These are phyloP conservation scores for Sapayoa aenigma DNA, from an alignment of 2,113 vertebrate genomes.

Conservation along the genomic window DNA sequence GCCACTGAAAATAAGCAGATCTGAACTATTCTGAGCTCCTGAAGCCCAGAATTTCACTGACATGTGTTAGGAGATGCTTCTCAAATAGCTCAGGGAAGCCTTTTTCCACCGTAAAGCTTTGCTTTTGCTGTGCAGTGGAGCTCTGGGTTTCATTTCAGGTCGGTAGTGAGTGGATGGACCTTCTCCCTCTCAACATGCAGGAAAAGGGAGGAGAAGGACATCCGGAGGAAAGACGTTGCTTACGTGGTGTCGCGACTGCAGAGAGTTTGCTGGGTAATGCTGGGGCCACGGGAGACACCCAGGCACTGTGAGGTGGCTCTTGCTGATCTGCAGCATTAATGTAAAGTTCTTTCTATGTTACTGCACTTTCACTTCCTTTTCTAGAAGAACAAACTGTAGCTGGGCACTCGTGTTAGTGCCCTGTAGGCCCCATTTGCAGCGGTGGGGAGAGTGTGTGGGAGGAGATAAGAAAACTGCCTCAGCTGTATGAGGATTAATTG, in stretches of 20 bases:
- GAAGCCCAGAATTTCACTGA: background rate
- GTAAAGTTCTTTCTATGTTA: background rate
- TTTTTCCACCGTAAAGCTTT: background rate
- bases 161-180: background rate
- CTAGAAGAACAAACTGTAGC: background rate
- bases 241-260: background rate
- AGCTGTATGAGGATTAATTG: background rate
- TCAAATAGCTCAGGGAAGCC: background rate
- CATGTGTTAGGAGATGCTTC: background rate
- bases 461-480: background rate
- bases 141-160: background rate
- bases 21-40: background rate
- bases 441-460: background rate
- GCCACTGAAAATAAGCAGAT: background rate
- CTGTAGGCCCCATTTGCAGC: background rate
- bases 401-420: background rate
- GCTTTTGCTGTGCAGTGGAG: background rate
- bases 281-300: background rate
- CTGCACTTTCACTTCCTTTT: slow-evolving; percentile 36
- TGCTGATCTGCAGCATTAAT: slow-evolving; percentile 11
- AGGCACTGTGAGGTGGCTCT: background rate
- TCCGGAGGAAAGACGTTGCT: background rate
- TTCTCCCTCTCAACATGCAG: background rate
- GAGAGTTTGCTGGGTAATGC: background rate
- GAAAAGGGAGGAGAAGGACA: background rate